Base-by-base conservation (phyloP, 2,888 invertebrate genomes). In the Acrocyrtus sp. region DNA sequence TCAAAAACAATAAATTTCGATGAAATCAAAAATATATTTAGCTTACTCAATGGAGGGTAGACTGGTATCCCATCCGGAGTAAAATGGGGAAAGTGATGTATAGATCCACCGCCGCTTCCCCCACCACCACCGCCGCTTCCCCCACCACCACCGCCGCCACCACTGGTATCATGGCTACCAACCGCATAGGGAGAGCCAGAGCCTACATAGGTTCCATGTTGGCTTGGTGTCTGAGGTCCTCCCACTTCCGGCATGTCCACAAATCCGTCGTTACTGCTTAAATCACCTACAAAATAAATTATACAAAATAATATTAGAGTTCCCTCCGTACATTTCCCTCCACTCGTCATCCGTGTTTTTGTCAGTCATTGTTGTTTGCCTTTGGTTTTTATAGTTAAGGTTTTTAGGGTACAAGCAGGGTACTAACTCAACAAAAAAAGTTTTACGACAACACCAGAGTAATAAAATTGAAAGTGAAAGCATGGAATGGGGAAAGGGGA, bases 141-240 rank as follows among this genome's bases (percentile, higher is more conserved):
- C 8, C 47, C 47, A 47, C n/a, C n/a, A 47, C 19, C 17, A 39
- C 70, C 51, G 26, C 54, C 58, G 22, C 57, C 61, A 50, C 81
- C 86, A 81, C 79, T 85, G 81, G 83, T 85, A 17, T 80, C 89
- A 84, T 83, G 84, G 24, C 69, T 54, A 82, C 86, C 90, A 84
- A 87, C 92, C 85, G 91, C 87, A 75, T 88, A 91, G 83, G 91
- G 90, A 29, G 75, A 78, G 21, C 75, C 70, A 12, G 93, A 91
- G 53, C 92, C 92, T 82, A 93, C 94, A 75, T 94, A 94, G 83
- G 93, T 89, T 92, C 92, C 87, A 93, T 88, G 83, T 93, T 93
- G 77, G 92, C 88, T 53, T 93, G 94, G 80, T 92, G 93, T 85
- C 93, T 76, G 76, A 34, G 81, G 81, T 54, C 72, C 78, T 51